Evolutionary conservation across 2,888 invertebrate genomes (phyloP), one percentile per base, ranked within the genome.

Genomic region (Rambutsinella grinnellia): DNA sequence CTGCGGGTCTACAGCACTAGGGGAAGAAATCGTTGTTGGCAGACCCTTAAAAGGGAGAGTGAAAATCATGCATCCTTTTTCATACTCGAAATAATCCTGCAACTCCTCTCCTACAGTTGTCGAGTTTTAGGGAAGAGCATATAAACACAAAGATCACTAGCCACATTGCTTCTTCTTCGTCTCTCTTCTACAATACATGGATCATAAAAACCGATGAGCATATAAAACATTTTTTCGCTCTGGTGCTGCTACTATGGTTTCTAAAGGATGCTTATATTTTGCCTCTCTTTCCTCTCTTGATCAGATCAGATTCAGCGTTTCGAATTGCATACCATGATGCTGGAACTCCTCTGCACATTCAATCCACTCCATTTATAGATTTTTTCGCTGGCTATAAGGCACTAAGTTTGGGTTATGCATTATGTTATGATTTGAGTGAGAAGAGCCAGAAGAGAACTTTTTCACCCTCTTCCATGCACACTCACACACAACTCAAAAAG

Each of bases 11-110:
- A n/a, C n/a, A n/a, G n/a, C n/a, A n/a, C n/a, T n/a, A 13, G 36
- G 5, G 36, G 5, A 8, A 36, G 36, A 36, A 36, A 36, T n/a
- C n/a, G n/a, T n/a, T n/a, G 58, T 27, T 44, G 13, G 26, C 28
- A 61, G 51, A 62, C 70, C 70, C 70, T 70, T 69, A 62, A 62
- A 70, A 70, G 68, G 70, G 70, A 62, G 70, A 70, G 70, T 70
- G 70, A 70, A 69, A 68, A 47, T 49, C 17, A 58, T 26, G 56
- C 24, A 23, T 36, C 36, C 36, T 36, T 5, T 36, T 8, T 13
- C 6, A 36, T 36, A 5, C 36, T 36, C 13, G 36, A 8, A 36
- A 36, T 36, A 36, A 36, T 36, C 36, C 36, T 36, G 13, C 13
- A 36, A 5, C 13, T 36, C 6, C 36, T 36, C 6, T 36, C 13